Percentiles rank a stretch among this genome's conserved stretches.
Conservation (phyloP, 2,888 invertebrate genomes). For the Dasypolia templi region DNA sequence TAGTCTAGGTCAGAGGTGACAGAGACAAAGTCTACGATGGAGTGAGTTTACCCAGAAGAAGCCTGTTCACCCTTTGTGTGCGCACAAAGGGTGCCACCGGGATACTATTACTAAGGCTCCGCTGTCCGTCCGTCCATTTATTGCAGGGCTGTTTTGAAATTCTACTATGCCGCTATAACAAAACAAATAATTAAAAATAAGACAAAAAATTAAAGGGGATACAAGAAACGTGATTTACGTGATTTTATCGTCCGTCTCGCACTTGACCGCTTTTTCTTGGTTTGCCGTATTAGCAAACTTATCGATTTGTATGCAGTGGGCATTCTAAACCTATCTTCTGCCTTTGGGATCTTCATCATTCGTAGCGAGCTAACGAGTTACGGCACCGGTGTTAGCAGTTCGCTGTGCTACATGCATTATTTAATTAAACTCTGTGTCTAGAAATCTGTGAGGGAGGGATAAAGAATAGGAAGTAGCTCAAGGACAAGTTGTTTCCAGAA, state of each 20-base stretch:
- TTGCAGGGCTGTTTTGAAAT: neutral
- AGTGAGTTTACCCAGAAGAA: too few relatives aligned
- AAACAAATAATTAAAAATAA: neutral
- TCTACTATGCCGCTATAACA: neutral
- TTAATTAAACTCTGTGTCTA: constrained; percentile 28
- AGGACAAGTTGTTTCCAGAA: constrained; percentile 35
- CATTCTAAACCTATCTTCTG: constrained; percentile 9
- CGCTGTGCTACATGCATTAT: constrained; percentile 47
- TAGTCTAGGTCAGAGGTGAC: too few relatives aligned
- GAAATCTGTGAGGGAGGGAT: constrained; percentile 21
- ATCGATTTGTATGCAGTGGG: constrained; percentile 12
- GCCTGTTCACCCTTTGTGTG: too few relatives aligned
- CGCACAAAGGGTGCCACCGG: too few relatives aligned
- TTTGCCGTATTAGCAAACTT: neutral
- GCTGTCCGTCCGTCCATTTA: neutral
- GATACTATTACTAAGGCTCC: too few relatives aligned
- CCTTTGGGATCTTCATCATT: constrained; percentile 35
- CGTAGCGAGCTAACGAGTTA: constrained; percentile 48
- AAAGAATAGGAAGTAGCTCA: neutral
- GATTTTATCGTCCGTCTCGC: neutral
- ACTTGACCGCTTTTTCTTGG: neutral
- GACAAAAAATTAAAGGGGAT: neutral
- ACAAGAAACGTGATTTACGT: neutral
- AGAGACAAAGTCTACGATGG: too few relatives aligned
- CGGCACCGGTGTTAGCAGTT: constrained; percentile 34